A percentile compares a stretch with the other conserved stretches of the same genome.
Conservation (phyloP, 2,113 vertebrate species). For the Serilophus lunatus region DNA sequence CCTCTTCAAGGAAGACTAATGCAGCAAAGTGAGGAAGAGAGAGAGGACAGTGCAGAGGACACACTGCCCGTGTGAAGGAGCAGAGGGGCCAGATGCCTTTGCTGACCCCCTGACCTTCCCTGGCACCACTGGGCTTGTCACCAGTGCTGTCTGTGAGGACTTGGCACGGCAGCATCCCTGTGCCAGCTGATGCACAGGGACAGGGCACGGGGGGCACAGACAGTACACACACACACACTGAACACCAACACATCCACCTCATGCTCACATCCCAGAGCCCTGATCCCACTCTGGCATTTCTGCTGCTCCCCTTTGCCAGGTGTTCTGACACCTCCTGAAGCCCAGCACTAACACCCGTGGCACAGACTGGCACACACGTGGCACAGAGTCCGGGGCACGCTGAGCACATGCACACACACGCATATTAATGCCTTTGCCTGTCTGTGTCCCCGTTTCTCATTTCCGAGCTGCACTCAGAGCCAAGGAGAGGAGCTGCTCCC, state of each 20-base stretch:
- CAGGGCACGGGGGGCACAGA: neutral
- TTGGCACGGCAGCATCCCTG: neutral
- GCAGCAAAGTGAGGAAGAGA: neutral
- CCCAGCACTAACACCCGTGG: neutral
- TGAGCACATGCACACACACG: neutral
- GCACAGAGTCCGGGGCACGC: neutral
- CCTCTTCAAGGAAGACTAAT: neutral
- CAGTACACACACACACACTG: rapidly evolving
- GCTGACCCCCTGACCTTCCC: rapidly evolving
- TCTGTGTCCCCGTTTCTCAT: neutral
- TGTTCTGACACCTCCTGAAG: neutral
- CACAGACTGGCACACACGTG: too few relatives aligned
- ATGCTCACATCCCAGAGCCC: rapidly evolving
- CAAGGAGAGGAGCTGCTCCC: constrained; percentile 9
- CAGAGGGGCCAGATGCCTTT: rapidly evolving
- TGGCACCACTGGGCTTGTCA: rapidly evolving
- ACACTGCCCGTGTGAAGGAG: rapidly evolving
- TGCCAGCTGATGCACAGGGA: rapidly evolving
- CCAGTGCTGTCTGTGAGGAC: neutral
- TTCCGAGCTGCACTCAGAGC: neutral
- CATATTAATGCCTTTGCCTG: neutral
- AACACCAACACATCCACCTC: rapidly evolving
- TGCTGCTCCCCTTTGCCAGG: rapidly evolving
- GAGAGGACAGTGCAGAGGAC: rapidly evolving
- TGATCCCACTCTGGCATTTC: rapidly evolving